phyloP scores from a whole-genome alignment of 2,797 vertebrate species.

The Xyrichtys novacula region DNA sequence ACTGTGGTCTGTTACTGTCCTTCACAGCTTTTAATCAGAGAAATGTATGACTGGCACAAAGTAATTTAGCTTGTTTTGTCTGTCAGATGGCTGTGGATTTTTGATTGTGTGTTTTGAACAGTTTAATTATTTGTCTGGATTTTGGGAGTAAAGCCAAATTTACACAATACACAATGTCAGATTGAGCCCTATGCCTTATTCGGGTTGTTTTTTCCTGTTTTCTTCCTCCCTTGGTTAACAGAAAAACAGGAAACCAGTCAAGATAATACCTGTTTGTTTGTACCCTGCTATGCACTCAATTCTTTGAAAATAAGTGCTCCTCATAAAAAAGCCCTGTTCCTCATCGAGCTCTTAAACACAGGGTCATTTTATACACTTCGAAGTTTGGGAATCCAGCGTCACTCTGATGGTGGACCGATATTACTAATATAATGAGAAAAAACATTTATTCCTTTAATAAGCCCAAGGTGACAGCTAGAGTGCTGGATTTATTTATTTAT shows the following conservation, averaged over 20 bases:
- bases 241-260: constrained; percentile 25
- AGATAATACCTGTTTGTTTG: neutral
- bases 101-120: constrained; percentile 31
- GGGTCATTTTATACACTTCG: constrained; percentile 14
- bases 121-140: constrained; percentile 43
- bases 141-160: constrained; percentile 44
- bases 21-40: constrained; percentile 50
- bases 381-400: constrained; percentile 26
- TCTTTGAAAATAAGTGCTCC: constrained; percentile 13
- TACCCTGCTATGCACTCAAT: constrained; percentile 4
- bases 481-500: neutral
- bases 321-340: neutral
- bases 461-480: constrained; percentile 1
- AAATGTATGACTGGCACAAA: constrained; percentile 38
- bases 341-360: constrained; percentile 19
- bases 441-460: constrained; percentile 27
- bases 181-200: constrained; percentile 33
- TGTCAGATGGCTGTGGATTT: constrained; percentile 30
- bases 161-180: constrained; percentile 46
- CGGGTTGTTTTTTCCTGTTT: constrained; percentile 37
- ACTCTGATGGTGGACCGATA: constrained; percentile 13
- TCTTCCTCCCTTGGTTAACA: constrained; percentile 30
- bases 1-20: constrained; percentile 11
- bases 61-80: constrained; percentile 35
- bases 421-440: constrained; percentile 29